Percentiles rank a stretch among this genome's conserved stretches.
These are phyloP conservation scores for Paedocypris micromegethes DNA, from an alignment of 2,797 vertebrate genomes.

Conservation along the genomic window DNA sequence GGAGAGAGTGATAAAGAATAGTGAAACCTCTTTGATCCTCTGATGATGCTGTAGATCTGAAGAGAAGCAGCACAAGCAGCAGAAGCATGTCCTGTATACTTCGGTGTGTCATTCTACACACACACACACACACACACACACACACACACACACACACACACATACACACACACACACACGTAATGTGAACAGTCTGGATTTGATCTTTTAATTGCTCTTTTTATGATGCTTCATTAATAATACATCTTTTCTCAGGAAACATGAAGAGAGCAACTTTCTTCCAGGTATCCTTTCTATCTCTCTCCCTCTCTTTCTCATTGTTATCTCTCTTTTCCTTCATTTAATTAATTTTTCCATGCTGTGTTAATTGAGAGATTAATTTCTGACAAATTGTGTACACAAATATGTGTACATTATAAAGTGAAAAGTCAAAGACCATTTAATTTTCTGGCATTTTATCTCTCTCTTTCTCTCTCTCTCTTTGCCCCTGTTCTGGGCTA, in stretches of 20 bases:
- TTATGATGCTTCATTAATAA: conserved; percentile 56
- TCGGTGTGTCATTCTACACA: conserved; percentile 88
- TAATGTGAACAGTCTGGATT: conserved; percentile 45
- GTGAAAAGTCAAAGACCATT: too few species aligned
- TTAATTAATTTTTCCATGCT: too few species aligned
- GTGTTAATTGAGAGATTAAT: too few species aligned
- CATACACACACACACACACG: neutral
- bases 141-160: neutral
- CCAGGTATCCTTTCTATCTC: neutral
- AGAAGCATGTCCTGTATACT: conserved; percentile 85
- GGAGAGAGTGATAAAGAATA: neutral
- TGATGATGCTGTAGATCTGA: conserved; percentile 77
- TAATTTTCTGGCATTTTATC: too few species aligned
- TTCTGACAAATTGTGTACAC: too few species aligned
- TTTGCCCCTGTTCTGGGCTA: too few species aligned
- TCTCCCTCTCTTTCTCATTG: too few species aligned
- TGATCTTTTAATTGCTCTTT: conserved; percentile 56
- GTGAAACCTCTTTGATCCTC: conserved; percentile 85
- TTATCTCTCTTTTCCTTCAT: too few species aligned
- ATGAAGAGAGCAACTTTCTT: neutral
- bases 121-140: conserved; percentile 17
- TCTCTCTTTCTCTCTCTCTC: too few species aligned
- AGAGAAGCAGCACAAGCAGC: conserved; percentile 82
- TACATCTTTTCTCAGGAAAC: conserved; percentile 46
- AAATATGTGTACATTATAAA: too few species aligned